Evolutionary conservation across 2,113 vertebrate species (phyloP).

Genomic region (Protomyctophum bolini): DNA sequence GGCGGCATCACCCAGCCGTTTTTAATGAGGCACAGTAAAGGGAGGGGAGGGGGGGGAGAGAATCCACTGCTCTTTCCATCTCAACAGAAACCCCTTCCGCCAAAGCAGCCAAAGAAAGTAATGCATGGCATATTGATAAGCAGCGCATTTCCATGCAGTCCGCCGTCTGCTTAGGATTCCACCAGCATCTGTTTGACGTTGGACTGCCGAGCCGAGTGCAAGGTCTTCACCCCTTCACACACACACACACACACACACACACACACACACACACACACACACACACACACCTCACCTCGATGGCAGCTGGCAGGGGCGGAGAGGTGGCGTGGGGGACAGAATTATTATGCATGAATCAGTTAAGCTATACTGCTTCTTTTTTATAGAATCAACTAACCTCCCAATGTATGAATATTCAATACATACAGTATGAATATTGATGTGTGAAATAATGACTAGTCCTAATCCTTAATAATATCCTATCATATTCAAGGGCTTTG

Average conservation of each 20-base stretch:
- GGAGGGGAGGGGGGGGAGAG: too few species aligned
- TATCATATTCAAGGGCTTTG: too few species aligned
- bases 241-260: too few species aligned
- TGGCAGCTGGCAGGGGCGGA: neutral
- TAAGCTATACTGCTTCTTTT: too few species aligned
- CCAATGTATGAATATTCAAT: neutral
- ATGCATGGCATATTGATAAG: constrained; percentile 39
- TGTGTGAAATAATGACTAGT: too few species aligned
- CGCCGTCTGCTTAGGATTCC: constrained; percentile 21
- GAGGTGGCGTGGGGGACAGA: neutral
- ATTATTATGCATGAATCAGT: constrained; percentile 6
- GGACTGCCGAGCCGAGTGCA: neutral
- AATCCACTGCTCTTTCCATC: constrained; percentile 7
- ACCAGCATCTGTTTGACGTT: constrained; percentile 12
- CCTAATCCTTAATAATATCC: too few species aligned
- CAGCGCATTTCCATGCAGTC: constrained; percentile 26
- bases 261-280: too few species aligned
- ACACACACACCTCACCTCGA: too few species aligned
- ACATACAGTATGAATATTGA: too few species aligned
- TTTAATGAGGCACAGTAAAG: too few species aligned
- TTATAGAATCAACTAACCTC: neutral
- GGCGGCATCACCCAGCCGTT: too few species aligned
- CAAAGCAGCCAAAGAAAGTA: too few species aligned
- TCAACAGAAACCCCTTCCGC: constrained; percentile 22
- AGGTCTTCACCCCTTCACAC: neutral